phyloP scores from a whole-genome alignment of 1,140 invertebrate genomes.

The Bombyx mori region DNA sequence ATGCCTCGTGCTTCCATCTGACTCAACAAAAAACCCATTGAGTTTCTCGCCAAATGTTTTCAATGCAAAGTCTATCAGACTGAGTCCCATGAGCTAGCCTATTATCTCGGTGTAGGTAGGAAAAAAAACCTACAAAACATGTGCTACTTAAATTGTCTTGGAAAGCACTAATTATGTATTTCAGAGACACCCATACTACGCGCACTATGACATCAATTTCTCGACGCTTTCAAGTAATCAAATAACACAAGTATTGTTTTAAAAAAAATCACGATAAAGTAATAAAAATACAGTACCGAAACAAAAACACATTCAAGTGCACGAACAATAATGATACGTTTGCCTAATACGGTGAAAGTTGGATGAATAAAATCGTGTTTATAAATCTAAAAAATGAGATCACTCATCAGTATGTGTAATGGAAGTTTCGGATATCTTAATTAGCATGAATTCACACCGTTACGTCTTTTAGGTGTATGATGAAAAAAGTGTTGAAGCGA shows the following conservation, averaged over 20 bases:
- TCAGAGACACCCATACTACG: too few species aligned
- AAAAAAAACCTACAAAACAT: too few species aligned
- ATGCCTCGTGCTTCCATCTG: too few species aligned
- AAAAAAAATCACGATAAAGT: slow-evolving; percentile 31
- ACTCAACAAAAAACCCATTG: too few species aligned
- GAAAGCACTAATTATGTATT: too few species aligned
- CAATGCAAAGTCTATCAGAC: too few species aligned
- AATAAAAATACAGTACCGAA: slow-evolving; percentile 28
- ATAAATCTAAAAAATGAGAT: slow-evolving; percentile 23
- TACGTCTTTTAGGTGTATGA: slow-evolving; percentile 13
- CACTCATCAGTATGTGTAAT: slow-evolving; percentile 25
- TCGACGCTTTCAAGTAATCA: slow-evolving; percentile 24
- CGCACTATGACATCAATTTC: too few species aligned
- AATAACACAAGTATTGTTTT: slow-evolving; percentile 14
- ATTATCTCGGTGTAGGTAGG: too few species aligned
- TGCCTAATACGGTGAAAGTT: slow-evolving; percentile 21
- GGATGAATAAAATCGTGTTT: slow-evolving; percentile 11
- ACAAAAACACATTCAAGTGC: slow-evolving; percentile 16
- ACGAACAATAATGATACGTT: slow-evolving; percentile 11
- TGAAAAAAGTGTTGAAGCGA: slow-evolving; percentile 1
- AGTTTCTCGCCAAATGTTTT: too few species aligned
- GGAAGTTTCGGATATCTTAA: slow-evolving; percentile 31
- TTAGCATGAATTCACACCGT: slow-evolving; percentile 44
- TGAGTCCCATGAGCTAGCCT: too few species aligned
- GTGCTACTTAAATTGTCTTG: too few species aligned